Conservation (phyloP, 2,113 vertebrate species). For the Raphicerus campestris region DNA sequence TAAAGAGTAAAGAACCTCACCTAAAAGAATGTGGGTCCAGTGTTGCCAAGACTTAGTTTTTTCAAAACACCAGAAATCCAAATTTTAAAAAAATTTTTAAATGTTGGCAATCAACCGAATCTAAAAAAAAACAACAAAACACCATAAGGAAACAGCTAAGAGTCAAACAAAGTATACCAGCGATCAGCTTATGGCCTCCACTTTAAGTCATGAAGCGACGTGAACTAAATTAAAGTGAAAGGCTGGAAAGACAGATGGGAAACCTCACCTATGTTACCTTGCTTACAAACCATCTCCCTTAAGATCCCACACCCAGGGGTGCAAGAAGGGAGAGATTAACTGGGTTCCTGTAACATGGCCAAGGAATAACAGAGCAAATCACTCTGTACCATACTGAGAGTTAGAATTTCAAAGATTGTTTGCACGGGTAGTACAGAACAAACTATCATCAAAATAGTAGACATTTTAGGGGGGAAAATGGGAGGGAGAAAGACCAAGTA, state of each 20-base stretch:
- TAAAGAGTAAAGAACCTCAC: not conserved
- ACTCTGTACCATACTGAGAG: not conserved
- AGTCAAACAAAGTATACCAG: not conserved
- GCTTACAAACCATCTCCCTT: not conserved
- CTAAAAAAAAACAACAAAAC: not conserved
- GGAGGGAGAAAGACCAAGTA: not conserved
- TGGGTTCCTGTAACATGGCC: not conserved
- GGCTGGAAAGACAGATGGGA: not conserved
- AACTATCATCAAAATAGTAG: not conserved
- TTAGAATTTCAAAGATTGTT: not conserved
- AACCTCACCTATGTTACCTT: not conserved
- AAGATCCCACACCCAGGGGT: not conserved
- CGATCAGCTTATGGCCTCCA: not conserved
- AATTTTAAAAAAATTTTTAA: constrained; percentile 1
- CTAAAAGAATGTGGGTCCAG: not conserved
- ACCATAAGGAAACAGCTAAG: not conserved
- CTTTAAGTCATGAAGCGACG: not conserved
- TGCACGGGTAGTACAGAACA: not conserved
- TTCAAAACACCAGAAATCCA: constrained; percentile 15
- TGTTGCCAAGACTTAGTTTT: constrained; percentile 10
- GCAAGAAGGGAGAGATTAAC: not conserved
- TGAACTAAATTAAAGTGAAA: not conserved
- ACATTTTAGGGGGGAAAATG: not conserved
- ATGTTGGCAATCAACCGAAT: not conserved
- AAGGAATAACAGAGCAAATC: not conserved